Base-by-base conservation (phyloP, 2,797 vertebrate species). In the Scomberomorus guttatus region DNA sequence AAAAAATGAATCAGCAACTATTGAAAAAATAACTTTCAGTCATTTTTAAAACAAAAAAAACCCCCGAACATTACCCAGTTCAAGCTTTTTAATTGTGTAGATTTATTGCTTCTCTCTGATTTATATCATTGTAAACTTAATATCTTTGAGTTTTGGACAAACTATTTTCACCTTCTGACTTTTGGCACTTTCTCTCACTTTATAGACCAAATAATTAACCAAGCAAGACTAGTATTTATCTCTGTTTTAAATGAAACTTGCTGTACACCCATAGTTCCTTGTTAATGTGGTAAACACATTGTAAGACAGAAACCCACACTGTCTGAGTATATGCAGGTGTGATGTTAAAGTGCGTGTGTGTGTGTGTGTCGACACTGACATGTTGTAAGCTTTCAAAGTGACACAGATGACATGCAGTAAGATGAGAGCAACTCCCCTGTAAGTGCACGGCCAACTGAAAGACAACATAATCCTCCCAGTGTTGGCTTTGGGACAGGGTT, bases 261-360 rank as follows among this genome's bases (percentile, higher is more conserved):
- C 14, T 61, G 24, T 34, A n/a, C 29, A 55, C 25, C 5, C 6
- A 3, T 12, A 37, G 4, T 48, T 4, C 1, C 2, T 20, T 11
- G 14, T 15, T 14, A 11, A 24, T 37, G 42, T 25, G 34, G 10
- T 1, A 22, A n/a, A 50, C 48, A 22, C 20, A 1, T 32, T 13
- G 12, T 56, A 48, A 54, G 13, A 62, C 60, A 70, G 46, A 42
- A 52, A 63, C 51, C 32, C 50, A 14, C 4, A 10, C 17, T 48
- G 46, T 14, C 4, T 0, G 12, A n/a, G 25, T 20, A 0, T 6
- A 1, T 1, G 24, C 6, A 52, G 18, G 11, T 18, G 3, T 51
- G 60, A 55, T 15, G 29, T 51, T n/a, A 8, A 0, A 4, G 1
- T 37, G 37, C 14, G 3, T 18, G 4, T 0, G 5, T 46, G 44